Evolutionary conservation across 1,140 invertebrate genomes (phyloP), one percentile per base, ranked within the genome.

Genomic region (Caenorhabditis brenneri): DNA sequence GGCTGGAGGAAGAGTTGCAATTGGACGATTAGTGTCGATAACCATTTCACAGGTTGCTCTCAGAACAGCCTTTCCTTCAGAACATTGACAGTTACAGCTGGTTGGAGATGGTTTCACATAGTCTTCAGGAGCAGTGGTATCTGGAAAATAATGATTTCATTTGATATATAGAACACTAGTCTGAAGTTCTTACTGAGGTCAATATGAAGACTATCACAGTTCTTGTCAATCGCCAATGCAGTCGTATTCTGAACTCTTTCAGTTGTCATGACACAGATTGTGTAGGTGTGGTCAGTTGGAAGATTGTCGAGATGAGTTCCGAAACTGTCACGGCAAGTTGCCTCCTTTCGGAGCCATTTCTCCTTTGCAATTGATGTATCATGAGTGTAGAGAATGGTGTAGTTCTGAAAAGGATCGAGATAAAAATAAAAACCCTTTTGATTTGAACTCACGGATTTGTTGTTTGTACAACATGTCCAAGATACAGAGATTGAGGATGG

Each of bases 381-480:
- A 19, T 89, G 86, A 15, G 88, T 85, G 81, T 88, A 90, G n/a
- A 88, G 58, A 27, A 89, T 85, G 5, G 86, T 85, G 81, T 89
- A 89, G 69, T 89, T 86, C 86, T 88, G 46, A 29, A 87, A 82
- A 24, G 9, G 22, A 42, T 42, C 16, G 10, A 69, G 33, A 53
- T 22, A 48, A 80, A 19, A 27, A 42, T 31, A 0, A 48, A 31
- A n/a, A n/a, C n/a, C n/a, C 24, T 24, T 39, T 81, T 60, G 29
- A 27, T 7, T 31, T 0, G 16, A n/a, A 60, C 79, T 78, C 36
- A 85, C 85, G 39, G 84, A 85, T 85, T 88, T 88, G 80, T 85
- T 87, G 60, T 88, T 88, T 10, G 88, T 88, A 58, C 88, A 89
- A 58, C 88, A 89, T 15, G 87, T 89, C 88, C 88, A 89, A 7